Base-by-base conservation (phyloP, 2,888 invertebrate genomes). In the Branchipolynoe longqiensis region DNA sequence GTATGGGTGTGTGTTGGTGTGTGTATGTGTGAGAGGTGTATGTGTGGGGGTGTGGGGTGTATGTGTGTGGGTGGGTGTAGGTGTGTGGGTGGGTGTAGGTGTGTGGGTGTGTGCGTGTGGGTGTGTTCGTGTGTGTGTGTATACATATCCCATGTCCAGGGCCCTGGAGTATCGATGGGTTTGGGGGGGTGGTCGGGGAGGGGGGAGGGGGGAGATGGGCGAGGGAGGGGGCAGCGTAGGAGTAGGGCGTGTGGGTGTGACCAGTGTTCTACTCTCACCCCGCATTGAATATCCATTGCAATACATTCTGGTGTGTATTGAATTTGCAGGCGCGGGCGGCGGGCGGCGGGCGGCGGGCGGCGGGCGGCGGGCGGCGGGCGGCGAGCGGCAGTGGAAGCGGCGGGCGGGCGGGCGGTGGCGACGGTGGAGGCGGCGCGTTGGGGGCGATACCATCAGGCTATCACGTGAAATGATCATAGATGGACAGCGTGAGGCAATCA, bases 401-500 rank as follows among this genome's bases (percentile, higher is more conserved):
- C n/a, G n/a, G n/a, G n/a, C n/a, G n/a, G 8, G 48, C 48, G 48
- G 48, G 48, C 48, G 48, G 18, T 48, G 48, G 8, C 8, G 48
- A 8, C 48, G 18, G 48, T 48, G 48, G 48, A 8, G 8, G 18
- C 48, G 8, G 8, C 48, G 48, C 18, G 48, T 48, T 18, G 48
- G 8, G 8, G 69, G 38, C 54, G 78, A 78, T 78, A 78, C 54
- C 31, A 78, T 78, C 78, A 48, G 78, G 41, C 78, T 78, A 78
- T 78, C 78, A 78, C 48, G 78, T 78, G 78, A 78, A 78, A 78
- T 78, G 78, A 78, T 78, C 78, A 48, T 78, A 78, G 78, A 48
- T 78, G 78, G 78, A 78, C 54, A 48, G 48, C 54, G 78, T 28
- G 78, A 48, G 78, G 54, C 78, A 78, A 78, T 78, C 78, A 78